Evolutionary conservation across 2,888 invertebrate genomes (phyloP), one percentile per base, ranked within the genome.

Genomic region (Neoscelio sp.): DNA sequence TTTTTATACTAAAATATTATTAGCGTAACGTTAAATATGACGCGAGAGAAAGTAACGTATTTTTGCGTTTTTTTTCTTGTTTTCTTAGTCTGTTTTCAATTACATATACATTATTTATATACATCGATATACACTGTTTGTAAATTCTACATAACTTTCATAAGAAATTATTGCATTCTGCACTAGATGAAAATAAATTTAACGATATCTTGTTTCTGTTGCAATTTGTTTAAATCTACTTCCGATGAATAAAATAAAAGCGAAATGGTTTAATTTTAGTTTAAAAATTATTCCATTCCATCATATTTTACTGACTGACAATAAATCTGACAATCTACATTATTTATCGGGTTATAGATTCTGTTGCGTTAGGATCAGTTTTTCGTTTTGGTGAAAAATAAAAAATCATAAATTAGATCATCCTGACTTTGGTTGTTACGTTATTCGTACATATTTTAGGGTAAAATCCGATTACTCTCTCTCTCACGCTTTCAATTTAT

Each of bases 11-110:
- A 33, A 33, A 33, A 33, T n/a, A 80, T 67, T 67, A 75, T 78
- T 74, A 84, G 74, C 75, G 71, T 84, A 82, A 74, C 74, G 56
- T 81, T 81, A 80, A 77, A 67, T 73, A 82, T 73, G 68, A 79
- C 80, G 67, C 65, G 75, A 54, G 82, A 81, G 80, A 82, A 74
- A 67, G 80, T 78, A 80, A 81, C 81, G 81, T 48, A 80, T 78
- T 35, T 71, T 74, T 65, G 35, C 56, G n/a, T 48, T 17, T 56
- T 54, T 23, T 60, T 42, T 13, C 1, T 40, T 64, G n/a, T 67
- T 35, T 52, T 48, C 6, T 50, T 15, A 10, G 18, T 38, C 30
- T 12, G 33, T 35, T 7, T 56, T 13, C 52, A 73, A 67, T 67
- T 50, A 76, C 46, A 76, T 64, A 17, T 73, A 78, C 60, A 73